phyloP scores from a whole-genome alignment of 2,113 vertebrate genomes.

The Dicentrarchus labrax region DNA sequence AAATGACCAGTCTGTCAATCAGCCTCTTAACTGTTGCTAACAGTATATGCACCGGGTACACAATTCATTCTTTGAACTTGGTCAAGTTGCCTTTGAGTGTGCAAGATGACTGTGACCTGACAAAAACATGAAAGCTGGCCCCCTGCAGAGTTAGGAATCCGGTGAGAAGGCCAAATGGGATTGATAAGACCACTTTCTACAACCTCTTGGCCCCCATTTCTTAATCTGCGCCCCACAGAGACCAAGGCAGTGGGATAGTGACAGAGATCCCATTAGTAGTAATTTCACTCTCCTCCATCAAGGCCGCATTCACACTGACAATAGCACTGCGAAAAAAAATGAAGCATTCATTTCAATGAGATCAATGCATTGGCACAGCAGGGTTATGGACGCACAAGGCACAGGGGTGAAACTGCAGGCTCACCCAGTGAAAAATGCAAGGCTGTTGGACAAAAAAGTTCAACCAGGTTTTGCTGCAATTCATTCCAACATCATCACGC shows the following conservation, averaged over 20 bases:
- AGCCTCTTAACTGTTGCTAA: conserved; percentile 12
- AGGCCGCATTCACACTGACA: neutral
- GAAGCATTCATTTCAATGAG: conserved; percentile 4
- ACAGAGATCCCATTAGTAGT: conserved; percentile 23
- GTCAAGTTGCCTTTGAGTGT: conserved; percentile 27
- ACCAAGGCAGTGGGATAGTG: conserved; percentile 34
- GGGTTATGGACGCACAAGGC: neutral
- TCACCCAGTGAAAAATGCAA: neutral
- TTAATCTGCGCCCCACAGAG: conserved; percentile 66
- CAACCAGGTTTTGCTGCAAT: neutral
- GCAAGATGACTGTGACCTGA: conserved; percentile 30
- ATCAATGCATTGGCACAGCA: neutral
- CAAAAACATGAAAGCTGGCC: conserved; percentile 35
- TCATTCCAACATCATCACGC: neutral
- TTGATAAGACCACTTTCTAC: conserved; percentile 62
- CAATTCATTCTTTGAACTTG: conserved; percentile 12
- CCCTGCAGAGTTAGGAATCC: conserved; percentile 63
- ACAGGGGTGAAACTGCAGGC: neutral
- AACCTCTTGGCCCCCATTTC: conserved; percentile 38
- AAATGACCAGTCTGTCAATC: conserved; percentile 25
- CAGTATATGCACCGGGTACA: neutral
- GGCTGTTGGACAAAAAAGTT: neutral
- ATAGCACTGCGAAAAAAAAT: neutral
- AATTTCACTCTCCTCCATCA: conserved; percentile 10
- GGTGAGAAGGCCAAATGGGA: conserved; percentile 62